Percentiles rank a stretch among this genome's conserved stretches.
Conservation (phyloP, 2,888 invertebrate species). For the Meloe dianella region DNA sequence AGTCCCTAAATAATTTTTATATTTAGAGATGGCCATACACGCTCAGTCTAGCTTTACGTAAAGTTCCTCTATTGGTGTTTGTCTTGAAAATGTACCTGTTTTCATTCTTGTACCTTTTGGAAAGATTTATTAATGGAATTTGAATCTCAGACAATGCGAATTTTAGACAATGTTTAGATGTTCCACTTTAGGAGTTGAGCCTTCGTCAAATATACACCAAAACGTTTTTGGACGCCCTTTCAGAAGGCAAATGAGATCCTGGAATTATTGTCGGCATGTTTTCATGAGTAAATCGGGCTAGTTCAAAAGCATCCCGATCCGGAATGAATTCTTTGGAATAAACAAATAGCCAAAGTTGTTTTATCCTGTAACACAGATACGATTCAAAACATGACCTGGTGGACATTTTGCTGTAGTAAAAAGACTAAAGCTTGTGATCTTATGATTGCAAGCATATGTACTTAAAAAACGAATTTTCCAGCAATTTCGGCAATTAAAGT, state of each 20-base stretch:
- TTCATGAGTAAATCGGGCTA: conserved; percentile 63
- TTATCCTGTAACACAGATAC: conserved; percentile 61
- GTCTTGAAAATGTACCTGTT: no score
- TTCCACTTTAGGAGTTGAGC: not conserved
- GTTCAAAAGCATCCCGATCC: conserved; percentile 62
- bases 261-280: conserved; percentile 61
- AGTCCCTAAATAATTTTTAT: not conserved
- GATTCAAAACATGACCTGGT: conserved; percentile 62
- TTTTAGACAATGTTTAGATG: no score
- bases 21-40: not conserved
- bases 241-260: conserved; percentile 63
- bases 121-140: no score
- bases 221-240: conserved; percentile 56
- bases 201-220: conserved; percentile 42
- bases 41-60: not conserved
- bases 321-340: conserved; percentile 64
- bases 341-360: conserved; percentile 59
- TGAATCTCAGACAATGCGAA: no score
- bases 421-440: conserved; percentile 65
- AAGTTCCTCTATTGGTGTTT: no score
- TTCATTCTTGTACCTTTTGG: no score
- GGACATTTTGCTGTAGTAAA: conserved; percentile 66
- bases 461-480: no score
- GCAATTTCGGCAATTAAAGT: conserved; percentile 40
- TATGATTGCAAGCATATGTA: conserved; percentile 63